Conservation (phyloP, 2,888 invertebrate species). For the Amblyjoppa proteus region DNA sequence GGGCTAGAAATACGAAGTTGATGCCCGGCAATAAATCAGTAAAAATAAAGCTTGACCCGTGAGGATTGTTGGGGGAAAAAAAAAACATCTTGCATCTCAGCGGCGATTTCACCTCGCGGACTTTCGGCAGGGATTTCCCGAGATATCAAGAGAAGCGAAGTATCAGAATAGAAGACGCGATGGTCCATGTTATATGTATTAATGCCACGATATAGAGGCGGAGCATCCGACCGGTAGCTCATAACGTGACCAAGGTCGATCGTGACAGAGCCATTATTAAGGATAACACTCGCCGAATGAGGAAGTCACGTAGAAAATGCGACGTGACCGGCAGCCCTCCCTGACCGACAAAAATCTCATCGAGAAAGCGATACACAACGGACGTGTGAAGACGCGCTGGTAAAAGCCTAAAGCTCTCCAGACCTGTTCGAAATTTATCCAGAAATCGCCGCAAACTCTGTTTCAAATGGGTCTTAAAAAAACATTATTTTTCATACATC, state of each 20-base stretch:
- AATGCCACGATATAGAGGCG: background rate
- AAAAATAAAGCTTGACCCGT: background rate
- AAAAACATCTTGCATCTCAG: constrained; percentile 19
- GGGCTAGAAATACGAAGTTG: background rate
- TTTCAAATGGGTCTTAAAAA: background rate
- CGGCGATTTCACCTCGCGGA: constrained; percentile 12
- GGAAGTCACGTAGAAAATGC: constrained; percentile 59
- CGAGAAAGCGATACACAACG: constrained; percentile 53
- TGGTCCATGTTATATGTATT: constrained; percentile 1
- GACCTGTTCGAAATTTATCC: constrained; percentile 11
- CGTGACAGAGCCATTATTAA: constrained; percentile 66
- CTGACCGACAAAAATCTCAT: constrained; percentile 54
- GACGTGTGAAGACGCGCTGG: constrained; percentile 46
- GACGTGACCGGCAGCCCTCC: constrained; percentile 48
- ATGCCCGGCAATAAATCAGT: background rate
- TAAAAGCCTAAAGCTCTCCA: constrained; percentile 42
- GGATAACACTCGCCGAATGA: constrained; percentile 65
- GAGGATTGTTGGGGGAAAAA: background rate
- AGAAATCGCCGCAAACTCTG: background rate
- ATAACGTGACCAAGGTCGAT: constrained; percentile 66
- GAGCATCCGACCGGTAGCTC: constrained; percentile 47
- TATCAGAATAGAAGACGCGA: constrained; percentile 1
- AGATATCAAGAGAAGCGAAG: constrained; percentile 9
- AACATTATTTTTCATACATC: constrained; percentile 11
- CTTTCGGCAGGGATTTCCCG: constrained; percentile 12